A percentile compares a stretch with the other conserved stretches of the same genome.
These are phyloP conservation scores for Macrotus californicus DNA, from an alignment of 2,113 vertebrate genomes.

Conservation along the genomic window DNA sequence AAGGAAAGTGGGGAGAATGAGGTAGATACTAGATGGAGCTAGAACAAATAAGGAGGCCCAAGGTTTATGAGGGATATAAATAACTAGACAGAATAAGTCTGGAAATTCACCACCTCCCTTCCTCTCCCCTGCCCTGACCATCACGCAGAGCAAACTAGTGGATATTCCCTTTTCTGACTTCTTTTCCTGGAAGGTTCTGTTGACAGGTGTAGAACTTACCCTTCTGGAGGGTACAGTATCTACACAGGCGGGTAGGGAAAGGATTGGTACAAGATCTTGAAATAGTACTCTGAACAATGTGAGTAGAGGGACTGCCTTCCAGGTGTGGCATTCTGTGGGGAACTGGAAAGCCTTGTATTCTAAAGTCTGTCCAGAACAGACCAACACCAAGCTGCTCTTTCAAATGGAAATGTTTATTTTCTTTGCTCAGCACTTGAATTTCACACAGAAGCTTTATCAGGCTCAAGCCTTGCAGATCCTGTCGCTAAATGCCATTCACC, in stretches of 20 bases:
- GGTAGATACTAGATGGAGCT: neutral
- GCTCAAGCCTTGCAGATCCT: slow-evolving; percentile 48
- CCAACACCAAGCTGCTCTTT: slow-evolving; percentile 43
- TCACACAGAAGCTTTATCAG: slow-evolving; percentile 43
- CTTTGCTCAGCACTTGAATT: slow-evolving; percentile 57
- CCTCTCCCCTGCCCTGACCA: neutral
- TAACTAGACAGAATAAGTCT: neutral
- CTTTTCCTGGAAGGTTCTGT: neutral
- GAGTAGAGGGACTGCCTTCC: neutral
- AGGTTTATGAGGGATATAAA: neutral
- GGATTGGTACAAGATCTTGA: neutral
- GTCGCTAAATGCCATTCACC: slow-evolving; percentile 67
- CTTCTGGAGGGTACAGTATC: neutral
- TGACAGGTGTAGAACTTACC: neutral
- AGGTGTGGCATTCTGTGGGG: neutral
- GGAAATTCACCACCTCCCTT: neutral
- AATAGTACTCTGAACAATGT: neutral
- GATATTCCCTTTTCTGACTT: neutral
- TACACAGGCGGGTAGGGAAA: neutral
- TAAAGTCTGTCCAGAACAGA: neutral
- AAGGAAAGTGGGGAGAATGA: neutral
- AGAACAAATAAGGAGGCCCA: neutral
- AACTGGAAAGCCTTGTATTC: neutral
- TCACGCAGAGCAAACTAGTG: neutral
- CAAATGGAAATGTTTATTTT: slow-evolving; percentile 66